phyloP scores from a whole-genome alignment of 2,797 vertebrate species.

The Lophius americanus region DNA sequence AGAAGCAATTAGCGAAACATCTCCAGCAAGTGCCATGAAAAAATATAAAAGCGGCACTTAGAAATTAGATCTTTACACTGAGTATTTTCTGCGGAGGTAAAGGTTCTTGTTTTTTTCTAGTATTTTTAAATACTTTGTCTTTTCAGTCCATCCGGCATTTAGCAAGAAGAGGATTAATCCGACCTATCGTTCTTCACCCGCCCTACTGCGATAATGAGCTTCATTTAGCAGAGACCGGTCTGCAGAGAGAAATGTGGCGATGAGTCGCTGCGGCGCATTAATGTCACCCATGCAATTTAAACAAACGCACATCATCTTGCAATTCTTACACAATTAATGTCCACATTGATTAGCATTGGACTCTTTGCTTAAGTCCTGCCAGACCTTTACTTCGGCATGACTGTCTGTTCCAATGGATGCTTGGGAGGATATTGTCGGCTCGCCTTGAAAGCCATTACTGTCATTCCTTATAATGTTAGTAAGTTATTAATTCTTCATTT shows the following conservation, averaged over 20 bases:
- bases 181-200: constrained; percentile 32
- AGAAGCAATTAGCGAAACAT: constrained; percentile 8
- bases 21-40: not conserved
- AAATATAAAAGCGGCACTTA: not conserved
- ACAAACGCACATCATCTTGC: constrained; percentile 28
- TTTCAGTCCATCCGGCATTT: constrained; percentile 32
- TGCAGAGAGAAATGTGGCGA: constrained; percentile 1
- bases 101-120: not conserved
- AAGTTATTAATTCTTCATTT: constrained; percentile 36
- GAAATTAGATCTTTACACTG: not conserved
- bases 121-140: constrained; percentile 22
- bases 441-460: constrained; percentile 40
- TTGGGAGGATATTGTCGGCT: constrained; percentile 25
- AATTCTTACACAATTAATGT: constrained; percentile 26
- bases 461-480: constrained; percentile 35
- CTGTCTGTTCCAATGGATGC: constrained; percentile 46
- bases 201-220: constrained; percentile 46
- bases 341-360: constrained; percentile 43
- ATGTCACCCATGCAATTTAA: constrained; percentile 29
- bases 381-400: constrained; percentile 17
- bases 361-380: constrained; percentile 21
- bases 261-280: constrained; percentile 13
- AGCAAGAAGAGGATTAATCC: constrained; percentile 21
- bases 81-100: not conserved
- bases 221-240: constrained; percentile 30